Evolutionary conservation across 2,797 vertebrate species (phyloP).

Genomic region (Acrocephalus scirpaceus): DNA sequence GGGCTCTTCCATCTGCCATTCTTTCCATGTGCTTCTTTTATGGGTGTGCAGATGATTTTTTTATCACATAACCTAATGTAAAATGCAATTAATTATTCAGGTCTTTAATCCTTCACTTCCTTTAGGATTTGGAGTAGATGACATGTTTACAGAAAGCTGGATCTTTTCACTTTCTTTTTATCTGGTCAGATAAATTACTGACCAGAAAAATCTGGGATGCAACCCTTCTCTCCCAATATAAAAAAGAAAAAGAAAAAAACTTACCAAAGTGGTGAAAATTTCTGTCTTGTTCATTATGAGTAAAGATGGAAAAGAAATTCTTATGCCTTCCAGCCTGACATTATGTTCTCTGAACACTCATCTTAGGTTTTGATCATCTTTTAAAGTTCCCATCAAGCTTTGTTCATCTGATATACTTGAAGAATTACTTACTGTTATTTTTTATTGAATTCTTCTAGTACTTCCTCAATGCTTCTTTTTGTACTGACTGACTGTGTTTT

Average conservation of each 20-base stretch:
- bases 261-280: neutral
- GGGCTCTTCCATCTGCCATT: neutral
- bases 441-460: neutral
- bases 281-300: neutral
- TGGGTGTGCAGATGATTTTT: neutral
- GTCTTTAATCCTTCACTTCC: neutral
- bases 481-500: neutral
- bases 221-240: rapidly evolving
- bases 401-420: neutral
- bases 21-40: neutral
- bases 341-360: neutral
- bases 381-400: neutral
- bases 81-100: neutral
- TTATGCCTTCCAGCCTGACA: neutral
- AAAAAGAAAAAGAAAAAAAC: neutral
- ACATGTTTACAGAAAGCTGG: neutral
- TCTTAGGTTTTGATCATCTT: constrained; percentile 1
- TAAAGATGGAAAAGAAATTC: neutral
- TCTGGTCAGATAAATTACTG: neutral
- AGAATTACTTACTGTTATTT: neutral
- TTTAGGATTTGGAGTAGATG: neutral
- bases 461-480: neutral
- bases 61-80: neutral
- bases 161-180: neutral
- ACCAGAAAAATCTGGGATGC: neutral